phyloP scores from a whole-genome alignment of 2,113 vertebrate genomes.

The Piliocolobus tephrosceles region DNA sequence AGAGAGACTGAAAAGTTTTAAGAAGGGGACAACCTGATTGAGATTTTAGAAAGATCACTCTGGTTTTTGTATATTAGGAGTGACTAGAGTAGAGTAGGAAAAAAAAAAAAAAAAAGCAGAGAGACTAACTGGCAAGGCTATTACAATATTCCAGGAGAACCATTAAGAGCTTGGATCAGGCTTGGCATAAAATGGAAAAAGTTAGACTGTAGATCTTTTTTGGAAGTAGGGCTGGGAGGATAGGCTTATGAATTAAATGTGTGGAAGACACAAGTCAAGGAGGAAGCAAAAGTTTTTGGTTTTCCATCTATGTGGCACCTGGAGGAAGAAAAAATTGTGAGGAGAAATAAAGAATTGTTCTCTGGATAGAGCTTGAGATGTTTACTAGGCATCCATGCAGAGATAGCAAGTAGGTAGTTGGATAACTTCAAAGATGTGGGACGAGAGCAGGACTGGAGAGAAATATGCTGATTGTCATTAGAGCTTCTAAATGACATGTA shows the following conservation, averaged over 20 bases:
- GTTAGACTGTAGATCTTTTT: fast-evolving
- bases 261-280: neutral
- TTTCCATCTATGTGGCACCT: neutral
- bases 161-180: neutral
- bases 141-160: neutral
- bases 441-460: neutral
- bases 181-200: too few relatives aligned
- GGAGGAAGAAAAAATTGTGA: neutral
- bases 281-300: neutral
- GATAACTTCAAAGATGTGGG: neutral
- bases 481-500: neutral
- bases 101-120: neutral
- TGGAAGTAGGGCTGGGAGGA: neutral
- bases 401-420: too few relatives aligned
- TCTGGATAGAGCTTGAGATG: neutral
- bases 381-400: neutral
- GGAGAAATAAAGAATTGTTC: neutral
- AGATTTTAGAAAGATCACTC: neutral
- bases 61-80: neutral
- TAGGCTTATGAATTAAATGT: neutral
- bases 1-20: neutral
- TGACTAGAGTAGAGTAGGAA: neutral
- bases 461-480: fast-evolving
- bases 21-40: neutral
- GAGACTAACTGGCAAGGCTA: neutral